A percentile compares a stretch with the other conserved stretches of the same genome.
Evolutionary conservation across 2,888 invertebrate species (phyloP).

Genomic region (Campoplex nolae): DNA sequence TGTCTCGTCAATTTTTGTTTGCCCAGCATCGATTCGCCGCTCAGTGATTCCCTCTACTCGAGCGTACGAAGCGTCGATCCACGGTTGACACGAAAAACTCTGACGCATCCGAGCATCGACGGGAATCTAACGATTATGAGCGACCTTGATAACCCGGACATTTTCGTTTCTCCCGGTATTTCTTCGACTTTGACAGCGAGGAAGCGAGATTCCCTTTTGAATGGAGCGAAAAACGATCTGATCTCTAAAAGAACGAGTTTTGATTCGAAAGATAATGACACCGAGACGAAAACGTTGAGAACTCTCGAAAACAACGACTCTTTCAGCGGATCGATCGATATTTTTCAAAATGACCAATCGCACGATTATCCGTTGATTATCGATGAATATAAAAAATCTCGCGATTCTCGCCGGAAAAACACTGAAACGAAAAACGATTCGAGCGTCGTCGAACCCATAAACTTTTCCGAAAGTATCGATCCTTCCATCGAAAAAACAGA

Average conservation of each 20-base stretch:
- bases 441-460: constrained; percentile 4
- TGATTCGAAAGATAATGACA: constrained; percentile 8
- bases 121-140: constrained; percentile 27
- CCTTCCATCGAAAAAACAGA: background rate
- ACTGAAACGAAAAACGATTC: background rate
- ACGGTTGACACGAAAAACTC: constrained; percentile 64
- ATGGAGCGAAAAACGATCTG: constrained; percentile 48
- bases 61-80: constrained; percentile 75
- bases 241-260: constrained; percentile 9
- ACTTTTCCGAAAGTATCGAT: background rate
- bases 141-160: constrained; percentile 31
- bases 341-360: background rate
- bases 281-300: background rate
- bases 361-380: background rate
- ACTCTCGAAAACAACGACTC: background rate
- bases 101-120: background rate
- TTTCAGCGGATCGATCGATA: constrained; percentile 4
- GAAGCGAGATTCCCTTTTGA: constrained; percentile 62
- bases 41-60: constrained; percentile 72
- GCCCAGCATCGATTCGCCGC: constrained; percentile 72
- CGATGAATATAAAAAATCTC: background rate
- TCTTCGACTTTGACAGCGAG: constrained; percentile 24
- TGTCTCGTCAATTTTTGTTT: constrained; percentile 68
- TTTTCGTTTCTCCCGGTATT: constrained; percentile 13
- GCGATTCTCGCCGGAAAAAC: background rate